phyloP scores from a whole-genome alignment of 2,797 vertebrate species.

The Rhinella marina region DNA sequence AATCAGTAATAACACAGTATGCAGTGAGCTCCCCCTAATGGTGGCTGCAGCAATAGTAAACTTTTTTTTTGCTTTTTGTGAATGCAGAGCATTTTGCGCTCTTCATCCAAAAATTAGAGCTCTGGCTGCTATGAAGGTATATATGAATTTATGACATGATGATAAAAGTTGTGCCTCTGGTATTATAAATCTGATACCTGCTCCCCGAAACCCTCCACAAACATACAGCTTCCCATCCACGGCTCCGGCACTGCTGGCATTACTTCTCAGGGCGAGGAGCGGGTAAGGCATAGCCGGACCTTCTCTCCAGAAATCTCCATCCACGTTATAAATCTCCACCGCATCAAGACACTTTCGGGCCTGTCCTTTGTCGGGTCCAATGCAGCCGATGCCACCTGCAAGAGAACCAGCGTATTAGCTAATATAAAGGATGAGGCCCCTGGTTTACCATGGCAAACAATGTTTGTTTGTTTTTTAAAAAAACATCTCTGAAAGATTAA shows the following conservation, averaged over 20 bases:
- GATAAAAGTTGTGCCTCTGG: not conserved
- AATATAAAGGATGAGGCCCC: too few relatives aligned
- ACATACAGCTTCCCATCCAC: slow-evolving; percentile 93
- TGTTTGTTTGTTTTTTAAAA: too few relatives aligned
- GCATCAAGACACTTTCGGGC: slow-evolving; percentile 89
- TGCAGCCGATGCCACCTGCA: slow-evolving; percentile 93
- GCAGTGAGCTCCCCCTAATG: not conserved
- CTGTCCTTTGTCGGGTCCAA: slow-evolving; percentile 88
- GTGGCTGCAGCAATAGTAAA: not conserved
- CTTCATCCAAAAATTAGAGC: not conserved
- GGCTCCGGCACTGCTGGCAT: slow-evolving; percentile 83
- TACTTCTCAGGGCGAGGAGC: slow-evolving; percentile 88
- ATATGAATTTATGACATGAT: not conserved
- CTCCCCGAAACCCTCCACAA: slow-evolving; percentile 93
- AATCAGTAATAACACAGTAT: not conserved
- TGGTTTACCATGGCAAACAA: too few relatives aligned
- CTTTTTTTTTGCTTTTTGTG: not conserved
- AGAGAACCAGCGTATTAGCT: not conserved
- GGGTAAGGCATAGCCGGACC: slow-evolving; percentile 88
- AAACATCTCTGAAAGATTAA: too few relatives aligned
- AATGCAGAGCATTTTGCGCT: not conserved
- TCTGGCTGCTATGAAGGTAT: not conserved
- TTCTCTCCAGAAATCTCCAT: slow-evolving; percentile 91
- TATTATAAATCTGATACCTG: slow-evolving; percentile 78
- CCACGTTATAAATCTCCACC: slow-evolving; percentile 95